phyloP scores from a whole-genome alignment of 2,797 vertebrate genomes.

The Margarornis squamiger region DNA sequence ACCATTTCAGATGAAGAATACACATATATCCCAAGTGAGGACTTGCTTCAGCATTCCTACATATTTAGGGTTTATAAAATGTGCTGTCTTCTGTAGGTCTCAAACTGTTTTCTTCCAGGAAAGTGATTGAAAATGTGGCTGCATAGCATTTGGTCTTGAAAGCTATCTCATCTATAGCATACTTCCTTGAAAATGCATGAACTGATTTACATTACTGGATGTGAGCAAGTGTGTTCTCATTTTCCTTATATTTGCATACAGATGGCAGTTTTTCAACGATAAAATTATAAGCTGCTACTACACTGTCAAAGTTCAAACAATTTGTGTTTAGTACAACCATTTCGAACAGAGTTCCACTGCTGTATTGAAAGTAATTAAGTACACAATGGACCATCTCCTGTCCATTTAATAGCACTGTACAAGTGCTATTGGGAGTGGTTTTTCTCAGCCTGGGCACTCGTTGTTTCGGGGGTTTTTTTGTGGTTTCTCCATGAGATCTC shows the following conservation, averaged over 20 bases:
- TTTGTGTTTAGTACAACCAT: not conserved
- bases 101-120: not conserved
- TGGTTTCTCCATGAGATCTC: not conserved
- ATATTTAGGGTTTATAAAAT: not conserved
- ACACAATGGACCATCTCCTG: not conserved
- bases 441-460: not conserved
- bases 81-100: not conserved
- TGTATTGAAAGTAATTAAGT: not conserved
- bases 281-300: constrained; percentile 25
- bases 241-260: not conserved
- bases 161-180: not conserved
- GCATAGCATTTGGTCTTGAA: not conserved
- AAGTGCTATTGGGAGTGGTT: not conserved
- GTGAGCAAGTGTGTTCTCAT: not conserved
- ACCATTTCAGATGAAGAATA: not conserved
- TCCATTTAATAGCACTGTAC: not conserved
- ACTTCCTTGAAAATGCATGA: not conserved
- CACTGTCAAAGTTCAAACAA: not conserved
- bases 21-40: not conserved
- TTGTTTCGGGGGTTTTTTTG: not conserved
- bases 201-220: not conserved
- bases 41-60: not conserved
- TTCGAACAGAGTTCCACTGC: not conserved
- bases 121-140: not conserved
- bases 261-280: not conserved